phyloP scores from a whole-genome alignment of 2,113 vertebrate genomes.

The Meriones unguiculatus region DNA sequence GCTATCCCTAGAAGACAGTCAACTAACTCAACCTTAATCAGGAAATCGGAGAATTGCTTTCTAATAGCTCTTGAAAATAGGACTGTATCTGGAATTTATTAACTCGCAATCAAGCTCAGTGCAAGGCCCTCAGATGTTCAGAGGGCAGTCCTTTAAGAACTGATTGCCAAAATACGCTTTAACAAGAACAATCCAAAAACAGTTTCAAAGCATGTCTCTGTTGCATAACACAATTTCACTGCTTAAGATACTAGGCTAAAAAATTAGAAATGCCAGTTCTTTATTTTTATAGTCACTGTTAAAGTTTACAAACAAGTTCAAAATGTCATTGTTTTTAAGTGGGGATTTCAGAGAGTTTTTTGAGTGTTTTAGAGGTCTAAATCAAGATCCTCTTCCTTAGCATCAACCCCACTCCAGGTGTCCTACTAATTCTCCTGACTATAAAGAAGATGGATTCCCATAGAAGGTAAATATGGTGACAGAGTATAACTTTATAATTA shows the following conservation, averaged over 20 bases:
- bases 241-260: not conserved
- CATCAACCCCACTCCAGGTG: not conserved
- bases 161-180: not conserved
- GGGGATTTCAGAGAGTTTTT: not conserved
- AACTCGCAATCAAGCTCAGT: not conserved
- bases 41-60: conserved; percentile 34
- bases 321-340: conserved; percentile 53
- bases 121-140: not conserved
- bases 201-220: not conserved
- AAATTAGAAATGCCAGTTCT: not conserved
- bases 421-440: not conserved
- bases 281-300: conserved; percentile 36
- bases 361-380: not conserved
- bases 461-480: not conserved
- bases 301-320: conserved; percentile 8
- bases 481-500: not conserved
- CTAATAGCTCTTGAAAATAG: not conserved
- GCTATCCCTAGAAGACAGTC: not conserved
- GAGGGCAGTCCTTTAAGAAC: not conserved
- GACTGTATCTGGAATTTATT: not conserved
- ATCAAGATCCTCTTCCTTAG: not conserved
- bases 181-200: not conserved
- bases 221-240: conserved; percentile 6
- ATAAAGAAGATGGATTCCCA: not conserved
- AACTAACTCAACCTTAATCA: conserved; percentile 24